Evolutionary conservation across 2,797 vertebrate genomes (phyloP), one percentile per base, ranked within the genome.

Genomic region (Pachyuromys duprasi): DNA sequence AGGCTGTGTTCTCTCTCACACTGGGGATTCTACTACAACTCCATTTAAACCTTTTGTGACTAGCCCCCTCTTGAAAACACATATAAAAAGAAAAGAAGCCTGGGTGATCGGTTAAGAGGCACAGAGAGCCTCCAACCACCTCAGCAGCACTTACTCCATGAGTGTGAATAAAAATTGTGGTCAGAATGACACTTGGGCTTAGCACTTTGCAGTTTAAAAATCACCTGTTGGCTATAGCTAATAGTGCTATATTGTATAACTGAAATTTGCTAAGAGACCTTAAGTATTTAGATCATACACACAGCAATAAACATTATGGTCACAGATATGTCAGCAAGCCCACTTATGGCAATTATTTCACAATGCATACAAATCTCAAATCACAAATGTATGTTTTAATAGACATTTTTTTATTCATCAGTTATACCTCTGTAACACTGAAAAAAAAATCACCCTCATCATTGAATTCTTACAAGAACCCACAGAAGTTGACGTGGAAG

Each of bases 191-290:
- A 81, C 6, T 2, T 42, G 28, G 31, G 4, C 39, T 82, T 28
- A 49, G 79, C 74, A 90, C 15, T 63, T 95, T 57, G 49, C 24
- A 31, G 39, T 86, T 65, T 91, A 87, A 91, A 93, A 93, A 18
- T 83, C 13, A 87, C 26, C 72, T 60, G 78, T 39, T 53, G 60
- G 76, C 20, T 91, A 45, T 39, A 87, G 26, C 78, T 87, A 60
- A 90, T 69, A 86, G n/a, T 39, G 36, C 8, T 49, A 7, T 53
- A 24, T 36, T 33, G 7, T 55, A 57, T 31, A 70, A 45, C 24
- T 76, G 5, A 53, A 76, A 78, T 91, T 53, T 76, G 26, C 75
- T 82, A 39, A 88, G 75, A 75, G 18, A 49, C 45, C 76, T 81
- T 31, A 17, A 49, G 49, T 17, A 49, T 90, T 62, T n/a, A 76